Base-by-base conservation (phyloP, 2,888 invertebrate genomes). In the Dicranocentrus wangi region DNA sequence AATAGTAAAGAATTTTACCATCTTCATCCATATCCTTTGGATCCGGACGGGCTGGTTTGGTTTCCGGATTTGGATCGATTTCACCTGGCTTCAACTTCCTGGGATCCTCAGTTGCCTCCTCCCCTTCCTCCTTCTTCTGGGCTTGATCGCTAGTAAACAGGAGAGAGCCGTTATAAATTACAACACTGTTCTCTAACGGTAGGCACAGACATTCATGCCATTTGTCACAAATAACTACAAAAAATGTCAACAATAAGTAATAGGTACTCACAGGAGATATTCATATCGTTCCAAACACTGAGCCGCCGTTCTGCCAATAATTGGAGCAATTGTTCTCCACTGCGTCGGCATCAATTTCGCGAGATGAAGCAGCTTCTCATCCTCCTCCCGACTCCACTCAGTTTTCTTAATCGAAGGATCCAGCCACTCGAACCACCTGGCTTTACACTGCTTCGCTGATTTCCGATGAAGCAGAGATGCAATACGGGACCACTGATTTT, bases 21-120 rank as follows among this genome's bases (percentile, higher is more conserved):
- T 99, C 99, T 92, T 99, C 99, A 90, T 99, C 99, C 99, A 99
- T 99, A 88, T 99, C 99, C 87, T 99, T 97, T 1, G 99, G 99
- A 90, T 99, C 99, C 0, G 99, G 99, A 68, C 99, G 91, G 0
- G 99, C 99, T 1, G 99, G 99, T 89, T 99, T 99, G 0, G 99
- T 99, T 90, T 99, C 99, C 10, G 99, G 99, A 90, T 99, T 99
- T 0, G 99, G 99, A 90, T 99, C 99, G 87, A 99, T 99, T 91
- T 99, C 99, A 27, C 99, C 99, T 0, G 99, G 99, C 88, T 98
- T 98, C 53, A 99, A 90, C 89, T 99, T 99, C 42, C 99, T 92
- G 0, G 99, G 98, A 90, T 99, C 99, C 90, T 97, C 97, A 42
- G 93, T 92, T 81, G 93, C 92, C 90, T 96, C 97, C 87, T 96